phyloP scores from a whole-genome alignment of 1,140 invertebrate species.

The Cataglyphis hispanica region DNA sequence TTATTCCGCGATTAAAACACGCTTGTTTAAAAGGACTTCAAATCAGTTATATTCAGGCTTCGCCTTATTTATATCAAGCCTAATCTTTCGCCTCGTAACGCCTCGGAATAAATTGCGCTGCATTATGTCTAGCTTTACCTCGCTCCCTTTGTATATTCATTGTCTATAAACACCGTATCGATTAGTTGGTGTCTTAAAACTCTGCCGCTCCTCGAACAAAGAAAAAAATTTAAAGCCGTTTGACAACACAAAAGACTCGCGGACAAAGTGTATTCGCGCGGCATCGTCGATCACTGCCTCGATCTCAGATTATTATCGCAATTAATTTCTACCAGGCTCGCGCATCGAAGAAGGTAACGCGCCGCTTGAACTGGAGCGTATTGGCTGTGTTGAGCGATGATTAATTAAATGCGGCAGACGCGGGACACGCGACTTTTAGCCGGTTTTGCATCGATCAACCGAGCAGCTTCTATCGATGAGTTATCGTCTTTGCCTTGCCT shows the following conservation, averaged over 20 bases:
- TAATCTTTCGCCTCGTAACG: background rate
- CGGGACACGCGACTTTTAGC: constrained; percentile 77
- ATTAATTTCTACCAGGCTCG: constrained; percentile 76
- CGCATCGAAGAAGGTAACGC: constrained; percentile 73
- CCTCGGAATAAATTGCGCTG: constrained; percentile 9
- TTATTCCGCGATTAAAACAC: background rate
- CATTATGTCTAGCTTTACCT: constrained; percentile 8
- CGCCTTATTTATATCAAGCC: background rate
- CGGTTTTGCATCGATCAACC: constrained; percentile 77
- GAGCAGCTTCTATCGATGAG: constrained; percentile 55
- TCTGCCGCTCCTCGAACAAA: background rate
- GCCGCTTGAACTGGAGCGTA: constrained; percentile 64
- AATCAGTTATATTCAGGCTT: constrained; percentile 1
- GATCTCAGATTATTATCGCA: constrained; percentile 78
- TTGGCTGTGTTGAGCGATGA: constrained; percentile 77
- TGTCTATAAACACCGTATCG: constrained; percentile 48
- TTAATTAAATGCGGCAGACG: constrained; percentile 77
- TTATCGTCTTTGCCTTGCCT: constrained; percentile 37
- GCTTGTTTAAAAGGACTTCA: background rate
- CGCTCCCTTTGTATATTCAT: constrained; percentile 32
- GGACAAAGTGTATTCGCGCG: constrained; percentile 68
- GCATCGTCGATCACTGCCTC: constrained; percentile 70
- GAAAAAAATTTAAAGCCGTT: constrained; percentile 27
- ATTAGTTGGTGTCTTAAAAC: constrained; percentile 45
- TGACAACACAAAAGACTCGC: constrained; percentile 60